Evolutionary conservation across 1,140 invertebrate genomes (phyloP), one percentile per base, ranked within the genome.

Genomic region (Physella acuta): DNA sequence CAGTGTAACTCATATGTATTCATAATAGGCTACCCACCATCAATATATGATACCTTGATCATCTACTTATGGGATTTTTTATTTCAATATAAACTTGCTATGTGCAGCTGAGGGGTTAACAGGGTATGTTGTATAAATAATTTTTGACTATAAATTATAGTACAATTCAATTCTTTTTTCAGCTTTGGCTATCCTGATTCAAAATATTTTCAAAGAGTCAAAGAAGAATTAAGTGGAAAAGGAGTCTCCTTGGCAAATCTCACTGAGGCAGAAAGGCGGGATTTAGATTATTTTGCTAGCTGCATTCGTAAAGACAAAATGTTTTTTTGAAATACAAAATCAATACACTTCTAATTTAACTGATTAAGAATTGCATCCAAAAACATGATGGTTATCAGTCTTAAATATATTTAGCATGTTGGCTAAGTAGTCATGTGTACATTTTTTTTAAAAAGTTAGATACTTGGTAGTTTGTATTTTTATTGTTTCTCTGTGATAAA

Each of bases 161-260:
- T 56, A 11, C 28, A 14, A 56, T 16, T 56, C 26, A 26, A 14
- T 56, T 28, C 26, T 56, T 28, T 56, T 28, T 56, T 16, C 28
- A 56, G 16, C 14, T 26, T 14, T 56, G 53, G 53, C 11, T 56
- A 56, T 26, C 53, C 53, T 16, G 53, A 56, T 28, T 28, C 53
- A n/a, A 28, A 56, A n/a, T 39, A 33, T 26, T 33, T 63, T 5
- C 20, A 26, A n/a, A 63, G n/a, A 20, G 33, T 63, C 33, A 63
- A 8, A 63, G n/a, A 44, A 37, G 60, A 39, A 26, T 26, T 56
- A n/a, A 26, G 11, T 28, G 26, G 53, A 8, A 16, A 28, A 56
- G 53, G 53, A 28, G 53, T 56, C 14, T 14, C 53, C 8, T 16
- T n/a, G 11, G 53, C 14, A 11, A 56, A 8, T 11, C 11, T 56